Conservation (phyloP, 2,113 vertebrate genomes). For the Petaurus breviceps region DNA sequence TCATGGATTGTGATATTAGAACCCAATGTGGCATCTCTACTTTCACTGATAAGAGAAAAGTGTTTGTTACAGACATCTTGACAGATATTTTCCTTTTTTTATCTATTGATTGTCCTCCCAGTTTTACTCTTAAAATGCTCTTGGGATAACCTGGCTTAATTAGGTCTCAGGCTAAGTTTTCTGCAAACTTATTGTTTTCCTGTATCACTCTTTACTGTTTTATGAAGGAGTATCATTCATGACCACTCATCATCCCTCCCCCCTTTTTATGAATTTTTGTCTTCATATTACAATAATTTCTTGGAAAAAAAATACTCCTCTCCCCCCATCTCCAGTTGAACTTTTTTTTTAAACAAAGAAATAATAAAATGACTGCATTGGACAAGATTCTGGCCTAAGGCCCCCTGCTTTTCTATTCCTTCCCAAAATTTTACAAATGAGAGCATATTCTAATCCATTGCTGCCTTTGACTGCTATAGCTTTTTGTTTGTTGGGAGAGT, state of each 20-base stretch:
- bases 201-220: not conserved
- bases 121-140: not conserved
- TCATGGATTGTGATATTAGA: not conserved
- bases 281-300: not conserved
- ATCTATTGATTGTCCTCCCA: not conserved
- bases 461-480: not conserved
- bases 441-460: not conserved
- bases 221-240: not conserved
- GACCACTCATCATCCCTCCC: not conserved
- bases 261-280: not conserved
- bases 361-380: not conserved
- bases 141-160: not conserved
- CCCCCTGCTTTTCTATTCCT: not conserved
- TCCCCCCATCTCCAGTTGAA: not conserved
- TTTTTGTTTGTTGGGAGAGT: not conserved
- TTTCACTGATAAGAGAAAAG: not conserved
- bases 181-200: not conserved
- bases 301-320: not conserved
- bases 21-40: not conserved
- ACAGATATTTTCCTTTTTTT: not conserved
- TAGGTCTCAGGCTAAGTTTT: not conserved
- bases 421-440: not conserved
- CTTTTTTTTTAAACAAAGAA: not conserved
- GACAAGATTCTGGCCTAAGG: not conserved
- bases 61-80: not conserved